These are phyloP conservation scores for Aphis gossypii DNA, from an alignment of 1,140 invertebrate genomes.

Conservation along the genomic window DNA sequence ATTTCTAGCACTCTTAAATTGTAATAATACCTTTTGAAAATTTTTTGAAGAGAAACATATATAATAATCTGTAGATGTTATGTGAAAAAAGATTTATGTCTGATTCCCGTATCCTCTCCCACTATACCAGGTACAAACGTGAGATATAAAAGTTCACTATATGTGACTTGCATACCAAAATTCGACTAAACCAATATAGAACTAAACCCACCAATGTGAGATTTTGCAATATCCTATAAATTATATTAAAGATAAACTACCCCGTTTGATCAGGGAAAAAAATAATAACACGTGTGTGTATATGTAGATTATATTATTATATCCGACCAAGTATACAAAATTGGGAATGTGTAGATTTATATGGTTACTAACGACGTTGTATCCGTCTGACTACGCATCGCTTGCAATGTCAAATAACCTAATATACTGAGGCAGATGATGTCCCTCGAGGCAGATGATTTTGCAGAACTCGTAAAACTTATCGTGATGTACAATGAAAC, in stretches of 20 bases:
- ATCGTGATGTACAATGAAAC: not conserved
- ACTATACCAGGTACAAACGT: not conserved
- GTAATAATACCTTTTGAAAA: not conserved
- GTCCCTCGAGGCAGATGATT: not conserved
- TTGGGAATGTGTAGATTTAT: not conserved
- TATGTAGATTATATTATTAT: not conserved
- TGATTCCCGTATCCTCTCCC: not conserved
- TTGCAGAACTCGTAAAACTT: not conserved
- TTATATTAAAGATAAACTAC: not conserved
- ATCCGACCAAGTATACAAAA: not conserved
- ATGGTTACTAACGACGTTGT: not conserved
- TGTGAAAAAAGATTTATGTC: not conserved
- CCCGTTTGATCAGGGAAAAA: not conserved
- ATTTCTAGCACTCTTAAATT: not conserved
- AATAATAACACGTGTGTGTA: not conserved
- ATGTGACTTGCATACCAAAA: not conserved
- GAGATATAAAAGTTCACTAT: not conserved
- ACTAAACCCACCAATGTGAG: not conserved
- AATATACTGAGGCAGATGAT: not conserved
- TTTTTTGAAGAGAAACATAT: not conserved
- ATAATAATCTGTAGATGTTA: not conserved
- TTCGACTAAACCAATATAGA: not conserved
- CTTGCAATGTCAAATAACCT: not conserved
- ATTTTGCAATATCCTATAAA: not conserved
- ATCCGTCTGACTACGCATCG: not conserved